Evolutionary conservation across 2,113 vertebrate genomes (phyloP), one percentile per base, ranked within the genome.

Genomic region (Corydoras sp.): DNA sequence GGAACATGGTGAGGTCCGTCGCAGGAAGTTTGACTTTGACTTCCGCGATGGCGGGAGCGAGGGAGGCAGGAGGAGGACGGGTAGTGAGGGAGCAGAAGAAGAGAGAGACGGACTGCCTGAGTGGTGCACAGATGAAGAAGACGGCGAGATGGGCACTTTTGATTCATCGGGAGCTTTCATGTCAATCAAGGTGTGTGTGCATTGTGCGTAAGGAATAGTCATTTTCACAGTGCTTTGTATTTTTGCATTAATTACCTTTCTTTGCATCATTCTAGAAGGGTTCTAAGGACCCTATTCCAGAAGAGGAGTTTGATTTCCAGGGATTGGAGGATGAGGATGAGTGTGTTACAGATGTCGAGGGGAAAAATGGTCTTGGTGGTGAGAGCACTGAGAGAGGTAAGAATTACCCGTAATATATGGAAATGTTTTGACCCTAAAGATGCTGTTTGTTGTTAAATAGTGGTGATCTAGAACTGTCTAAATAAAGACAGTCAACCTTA

Each of bases 141-240:
- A 95, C 0, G 92, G 92, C 48, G 93, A 92, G 61, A 93, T 95
- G 94, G 93, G 93, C 66, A 96, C 94, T 6, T 96, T 96, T 1
- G 94, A 96, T 80, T 94, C 94, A 9, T 94, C 94, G 0, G 94
- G 94, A 61, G 93, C 93, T 48, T 96, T 95, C 83, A 86, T 96
- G 84, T 83, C 93, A 5, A 74, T 94, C 72, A 95, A 93, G 93
- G 93, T 95, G 43, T 43, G 60, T 68, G 10, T 32, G 30, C 65
- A 12, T 24, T 24, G 1, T 24, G 18, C 18, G 2, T 24, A 24
- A 24, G 18, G 18, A 24, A 24, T 24, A 24, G 18, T 24, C 2
- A 24, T 24, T 24, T 24, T 1, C 2, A 24, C 18, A 24, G 18
- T 24, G 18, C 18, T 24, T 24, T 24, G 18, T 24, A 24, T 24